These are phyloP conservation scores for Ceramica pisi DNA, from an alignment of 2,888 invertebrate genomes.

Conservation along the genomic window DNA sequence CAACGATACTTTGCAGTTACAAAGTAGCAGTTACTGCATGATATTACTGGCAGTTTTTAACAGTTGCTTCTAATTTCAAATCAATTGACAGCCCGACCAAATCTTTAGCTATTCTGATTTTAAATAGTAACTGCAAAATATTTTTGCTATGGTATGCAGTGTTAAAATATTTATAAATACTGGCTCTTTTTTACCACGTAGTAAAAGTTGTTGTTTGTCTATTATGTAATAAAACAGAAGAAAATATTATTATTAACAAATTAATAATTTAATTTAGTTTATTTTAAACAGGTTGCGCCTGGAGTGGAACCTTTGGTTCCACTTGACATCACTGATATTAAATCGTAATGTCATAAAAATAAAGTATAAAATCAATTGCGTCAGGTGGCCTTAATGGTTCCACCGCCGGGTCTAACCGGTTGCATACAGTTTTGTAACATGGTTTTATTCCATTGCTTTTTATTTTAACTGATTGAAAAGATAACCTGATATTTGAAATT, in stretches of 20 bases:
- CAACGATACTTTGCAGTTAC: slow-evolving; percentile 39
- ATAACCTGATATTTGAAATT: background rate
- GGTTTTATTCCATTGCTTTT: background rate
- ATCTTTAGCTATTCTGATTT: background rate
- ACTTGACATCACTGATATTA: no score
- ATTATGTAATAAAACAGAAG: slow-evolving; percentile 1
- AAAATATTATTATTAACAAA: background rate
- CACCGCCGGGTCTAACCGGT: no score
- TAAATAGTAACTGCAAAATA: slow-evolving; percentile 29
- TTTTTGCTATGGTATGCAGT: slow-evolving; percentile 12
- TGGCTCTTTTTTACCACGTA: slow-evolving; percentile 39
- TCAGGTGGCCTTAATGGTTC: no score
- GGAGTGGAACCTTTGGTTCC: no score
- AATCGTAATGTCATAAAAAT: no score
- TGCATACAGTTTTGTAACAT: no score
- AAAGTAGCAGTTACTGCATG: background rate
- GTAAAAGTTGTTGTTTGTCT: slow-evolving; percentile 9
- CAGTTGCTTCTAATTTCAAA: background rate
- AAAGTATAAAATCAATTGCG: no score
- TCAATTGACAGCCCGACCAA: background rate
- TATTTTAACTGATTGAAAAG: background rate
- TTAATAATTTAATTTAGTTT: no score
- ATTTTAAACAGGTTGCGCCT: no score
- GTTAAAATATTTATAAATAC: slow-evolving; percentile 57
- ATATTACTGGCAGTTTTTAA: slow-evolving; percentile 36